Percentiles rank a stretch among this genome's conserved stretches.
phyloP scores from a whole-genome alignment of 35 echinoderm and acorn worm genomes.

The Acanthaster planci region DNA sequence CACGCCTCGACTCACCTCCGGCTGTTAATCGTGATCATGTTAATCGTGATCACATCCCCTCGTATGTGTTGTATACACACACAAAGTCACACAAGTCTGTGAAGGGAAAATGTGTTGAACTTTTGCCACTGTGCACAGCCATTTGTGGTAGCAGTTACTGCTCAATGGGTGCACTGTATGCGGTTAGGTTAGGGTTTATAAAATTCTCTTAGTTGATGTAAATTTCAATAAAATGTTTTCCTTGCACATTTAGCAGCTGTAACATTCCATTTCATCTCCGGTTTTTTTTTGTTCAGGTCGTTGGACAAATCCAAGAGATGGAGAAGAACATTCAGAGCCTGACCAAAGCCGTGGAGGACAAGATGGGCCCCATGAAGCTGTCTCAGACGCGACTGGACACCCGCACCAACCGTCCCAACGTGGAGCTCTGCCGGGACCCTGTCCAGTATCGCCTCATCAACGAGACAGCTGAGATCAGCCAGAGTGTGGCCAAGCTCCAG shows the following conservation, averaged over 20 bases:
- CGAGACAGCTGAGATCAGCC: constrained; percentile 86
- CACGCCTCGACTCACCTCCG: too few relatives aligned
- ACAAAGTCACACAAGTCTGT: too few relatives aligned
- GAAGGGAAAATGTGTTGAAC: too few relatives aligned
- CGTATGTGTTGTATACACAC: too few relatives aligned
- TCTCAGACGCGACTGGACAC: constrained; percentile 81
- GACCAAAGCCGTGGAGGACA: constrained; percentile 77
- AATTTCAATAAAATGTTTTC: too few relatives aligned
- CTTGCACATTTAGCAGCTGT: neutral
- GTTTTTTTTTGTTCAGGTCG: constrained; percentile 55
- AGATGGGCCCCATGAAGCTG: constrained; percentile 89
- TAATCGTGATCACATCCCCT: too few relatives aligned
- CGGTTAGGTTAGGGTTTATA: too few relatives aligned
- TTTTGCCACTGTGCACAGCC: too few relatives aligned
- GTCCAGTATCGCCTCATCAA: constrained; percentile 99
- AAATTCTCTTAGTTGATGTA: too few relatives aligned
- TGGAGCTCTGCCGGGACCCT: constrained; percentile 95
- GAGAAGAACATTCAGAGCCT: constrained; percentile 96
- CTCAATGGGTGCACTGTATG: too few relatives aligned
- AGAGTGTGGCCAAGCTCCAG: constrained; percentile 66
- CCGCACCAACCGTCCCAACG: constrained; percentile 83
- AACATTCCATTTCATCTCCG: neutral
- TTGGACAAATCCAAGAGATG: constrained; percentile 90
- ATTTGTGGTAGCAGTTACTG: too few relatives aligned
- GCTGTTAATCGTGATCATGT: too few relatives aligned